Conservation (phyloP, 1,140 invertebrate species). For the Tetraneura akinire region DNA sequence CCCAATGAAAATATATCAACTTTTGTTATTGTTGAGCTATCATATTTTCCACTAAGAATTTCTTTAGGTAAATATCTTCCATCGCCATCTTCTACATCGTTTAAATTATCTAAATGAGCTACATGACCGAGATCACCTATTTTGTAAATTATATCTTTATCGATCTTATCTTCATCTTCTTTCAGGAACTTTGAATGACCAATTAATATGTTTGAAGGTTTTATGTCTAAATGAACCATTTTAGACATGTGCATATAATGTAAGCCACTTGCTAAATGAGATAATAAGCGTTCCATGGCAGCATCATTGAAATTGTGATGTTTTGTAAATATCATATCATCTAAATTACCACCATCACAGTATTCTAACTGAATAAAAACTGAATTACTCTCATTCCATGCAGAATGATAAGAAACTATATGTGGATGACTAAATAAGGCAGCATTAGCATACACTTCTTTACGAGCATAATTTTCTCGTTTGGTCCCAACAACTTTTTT, state of each 20-base stretch:
- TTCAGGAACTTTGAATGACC: conserved; percentile 68
- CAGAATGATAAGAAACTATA: conserved; percentile 90
- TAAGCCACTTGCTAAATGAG: conserved; percentile 72
- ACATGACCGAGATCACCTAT: conserved; percentile 88
- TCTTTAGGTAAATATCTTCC: conserved; percentile 85
- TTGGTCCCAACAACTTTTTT: conserved; percentile 76
- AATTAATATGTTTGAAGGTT: conserved; percentile 89
- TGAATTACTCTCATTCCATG: conserved; percentile 90
- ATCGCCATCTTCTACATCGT: conserved; percentile 85
- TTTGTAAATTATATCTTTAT: conserved; percentile 80
- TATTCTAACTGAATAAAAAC: conserved; percentile 93
- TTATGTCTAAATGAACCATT: conserved; percentile 90
- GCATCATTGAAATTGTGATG: conserved; percentile 61
- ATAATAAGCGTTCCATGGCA: conserved; percentile 69
- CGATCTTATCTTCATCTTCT: conserved; percentile 75
- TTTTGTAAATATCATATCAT: conserved; percentile 64
- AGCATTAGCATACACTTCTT: conserved; percentile 90
- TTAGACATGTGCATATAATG: conserved; percentile 83
- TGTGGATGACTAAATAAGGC: conserved; percentile 85
- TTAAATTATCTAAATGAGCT: conserved; percentile 75
- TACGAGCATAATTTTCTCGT: conserved; percentile 73
- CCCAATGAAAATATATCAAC: conserved; percentile 82
- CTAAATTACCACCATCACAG: conserved; percentile 85
- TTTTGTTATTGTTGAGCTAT: conserved; percentile 69
- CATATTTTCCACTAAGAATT: conserved; percentile 79